Conservation (phyloP, 2,797 vertebrate species). For the Naso thynnoides region DNA sequence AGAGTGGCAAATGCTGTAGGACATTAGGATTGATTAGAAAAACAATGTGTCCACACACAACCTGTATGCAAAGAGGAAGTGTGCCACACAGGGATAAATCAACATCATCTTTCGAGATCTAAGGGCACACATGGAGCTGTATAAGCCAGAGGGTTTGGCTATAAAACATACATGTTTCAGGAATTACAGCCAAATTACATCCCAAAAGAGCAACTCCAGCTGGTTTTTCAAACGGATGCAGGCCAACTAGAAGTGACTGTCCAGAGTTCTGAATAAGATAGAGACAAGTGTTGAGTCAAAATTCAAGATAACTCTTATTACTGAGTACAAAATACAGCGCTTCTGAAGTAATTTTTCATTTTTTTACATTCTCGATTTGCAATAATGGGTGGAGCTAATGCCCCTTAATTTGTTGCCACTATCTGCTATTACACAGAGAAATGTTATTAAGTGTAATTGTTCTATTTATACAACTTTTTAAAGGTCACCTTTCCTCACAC, state of each 20-base stretch:
- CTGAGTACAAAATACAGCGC: too few relatives aligned
- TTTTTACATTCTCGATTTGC: too few relatives aligned
- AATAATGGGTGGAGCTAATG: too few relatives aligned
- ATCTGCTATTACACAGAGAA: too few relatives aligned
- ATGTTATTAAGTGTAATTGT: too few relatives aligned
- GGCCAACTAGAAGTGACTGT: conserved; percentile 1
- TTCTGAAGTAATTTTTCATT: too few relatives aligned
- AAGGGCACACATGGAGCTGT: conserved; percentile 18
- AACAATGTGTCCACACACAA: background rate
- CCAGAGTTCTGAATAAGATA: conserved; percentile 2
- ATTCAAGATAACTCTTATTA: too few relatives aligned
- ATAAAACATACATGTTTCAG: conserved; percentile 33
- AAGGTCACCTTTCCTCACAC: too few relatives aligned
- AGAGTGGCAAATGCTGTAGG: conserved; percentile 2
- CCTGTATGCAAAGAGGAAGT: background rate
- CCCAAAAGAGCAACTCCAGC: conserved; percentile 5
- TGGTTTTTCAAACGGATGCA: conserved; percentile 23
- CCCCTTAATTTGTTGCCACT: too few relatives aligned
- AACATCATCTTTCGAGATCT: conserved; percentile 16
- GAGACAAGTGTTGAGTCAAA: background rate
- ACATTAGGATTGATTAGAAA: background rate
- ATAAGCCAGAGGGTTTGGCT: conserved; percentile 10
- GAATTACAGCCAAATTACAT: conserved; percentile 16
- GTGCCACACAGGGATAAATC: conserved; percentile 17
- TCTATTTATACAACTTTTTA: too few relatives aligned